Conservation (phyloP, 2,113 vertebrate genomes). For the Petrocephalus zakoni region DNA sequence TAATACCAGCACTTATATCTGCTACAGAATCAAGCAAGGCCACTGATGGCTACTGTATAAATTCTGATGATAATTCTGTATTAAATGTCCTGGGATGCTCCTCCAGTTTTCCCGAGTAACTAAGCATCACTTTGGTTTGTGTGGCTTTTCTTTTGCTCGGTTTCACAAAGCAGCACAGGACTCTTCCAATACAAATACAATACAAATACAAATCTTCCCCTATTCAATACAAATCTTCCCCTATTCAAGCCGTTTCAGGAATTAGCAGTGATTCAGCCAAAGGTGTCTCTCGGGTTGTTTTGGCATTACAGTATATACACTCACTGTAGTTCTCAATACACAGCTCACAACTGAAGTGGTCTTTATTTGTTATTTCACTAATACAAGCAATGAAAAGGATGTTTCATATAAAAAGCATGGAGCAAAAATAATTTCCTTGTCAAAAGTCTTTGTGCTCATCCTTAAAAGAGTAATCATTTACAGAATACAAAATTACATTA, state of each 20-base stretch:
- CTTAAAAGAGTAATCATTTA: neutral
- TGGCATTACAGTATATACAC: neutral
- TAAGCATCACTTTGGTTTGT: neutral
- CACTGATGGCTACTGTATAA: neutral
- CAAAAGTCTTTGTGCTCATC: neutral
- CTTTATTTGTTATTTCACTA: neutral
- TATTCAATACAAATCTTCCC: neutral
- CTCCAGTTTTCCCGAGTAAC: neutral
- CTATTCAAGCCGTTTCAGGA: neutral
- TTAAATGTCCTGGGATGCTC: neutral
- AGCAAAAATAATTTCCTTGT: neutral
- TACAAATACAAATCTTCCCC: neutral
- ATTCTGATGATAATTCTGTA: neutral
- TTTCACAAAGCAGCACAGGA: neutral
- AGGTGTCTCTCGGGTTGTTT: neutral
- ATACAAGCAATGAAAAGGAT: neutral
- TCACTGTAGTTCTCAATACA: neutral
- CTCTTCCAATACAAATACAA: no score
- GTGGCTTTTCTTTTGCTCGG: neutral
- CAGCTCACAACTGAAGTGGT: neutral
- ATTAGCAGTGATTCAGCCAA: neutral
- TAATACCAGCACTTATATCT: neutral
- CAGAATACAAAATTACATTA: neutral
- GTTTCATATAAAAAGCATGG: neutral
- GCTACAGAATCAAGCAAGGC: neutral